Percentiles rank a stretch among this genome's conserved stretches.
These are phyloP conservation scores for Anadara kagoshimensis DNA, from an alignment of 1,140 invertebrate genomes.

Conservation along the genomic window DNA sequence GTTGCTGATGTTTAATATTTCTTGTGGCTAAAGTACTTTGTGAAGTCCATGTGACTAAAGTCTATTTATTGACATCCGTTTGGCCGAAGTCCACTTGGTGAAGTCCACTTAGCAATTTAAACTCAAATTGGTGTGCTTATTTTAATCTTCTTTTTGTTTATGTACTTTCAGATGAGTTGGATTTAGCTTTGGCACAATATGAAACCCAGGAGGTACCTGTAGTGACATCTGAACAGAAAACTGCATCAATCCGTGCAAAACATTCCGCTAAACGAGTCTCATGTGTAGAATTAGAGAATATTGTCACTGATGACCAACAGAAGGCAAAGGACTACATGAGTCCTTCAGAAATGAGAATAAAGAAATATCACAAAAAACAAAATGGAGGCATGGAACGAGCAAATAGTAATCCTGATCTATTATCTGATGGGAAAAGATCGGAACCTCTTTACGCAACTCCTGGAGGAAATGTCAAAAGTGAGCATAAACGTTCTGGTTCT, in stretches of 20 bases:
- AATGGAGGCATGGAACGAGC: conserved; percentile 55
- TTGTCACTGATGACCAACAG: conserved; percentile 41
- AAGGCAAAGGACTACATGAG: conserved; percentile 48
- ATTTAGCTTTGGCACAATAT: conserved; percentile 62
- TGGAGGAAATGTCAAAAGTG: conserved; percentile 8
- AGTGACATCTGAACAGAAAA: conserved; percentile 53
- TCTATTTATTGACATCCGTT: too few relatives aligned
- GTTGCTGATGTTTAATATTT: too few relatives aligned
- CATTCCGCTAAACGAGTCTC: conserved; percentile 65
- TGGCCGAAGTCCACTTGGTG: too few relatives aligned
- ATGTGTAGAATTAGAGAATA: conserved; percentile 55
- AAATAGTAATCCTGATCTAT: conserved; percentile 64
- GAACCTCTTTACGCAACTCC: conserved; percentile 51
- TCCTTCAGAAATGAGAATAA: conserved; percentile 58
- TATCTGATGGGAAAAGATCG: conserved; percentile 40
- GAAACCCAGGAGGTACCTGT: conserved; percentile 37
- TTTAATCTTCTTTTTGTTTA: conserved; percentile 28
- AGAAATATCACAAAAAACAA: conserved; percentile 52
- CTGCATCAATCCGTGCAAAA: conserved; percentile 68
- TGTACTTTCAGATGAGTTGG: conserved; percentile 63
- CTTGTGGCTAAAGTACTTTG: too few relatives aligned
- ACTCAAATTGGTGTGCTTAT: too few relatives aligned
- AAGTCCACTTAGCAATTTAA: too few relatives aligned
- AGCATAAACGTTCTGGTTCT: conserved; percentile 23
- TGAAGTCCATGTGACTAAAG: too few relatives aligned